A percentile compares a stretch with the other conserved stretches of the same genome.
Evolutionary conservation across 2,113 vertebrate genomes (phyloP).

Genomic region (Budorcas taxicolor): DNA sequence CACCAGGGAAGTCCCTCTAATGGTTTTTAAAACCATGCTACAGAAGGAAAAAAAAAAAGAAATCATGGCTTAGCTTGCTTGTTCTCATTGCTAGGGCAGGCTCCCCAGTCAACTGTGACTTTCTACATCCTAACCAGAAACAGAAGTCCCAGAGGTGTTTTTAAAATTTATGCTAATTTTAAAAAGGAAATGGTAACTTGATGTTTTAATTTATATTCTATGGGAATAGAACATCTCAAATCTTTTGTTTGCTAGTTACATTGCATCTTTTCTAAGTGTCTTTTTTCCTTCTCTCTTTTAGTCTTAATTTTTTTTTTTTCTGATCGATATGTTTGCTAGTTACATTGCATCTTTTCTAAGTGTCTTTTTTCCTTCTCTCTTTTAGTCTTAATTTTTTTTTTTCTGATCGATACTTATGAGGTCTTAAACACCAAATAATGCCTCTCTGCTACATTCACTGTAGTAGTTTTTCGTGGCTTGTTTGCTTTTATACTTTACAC

Average conservation of each 20-base stretch:
- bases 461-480: neutral
- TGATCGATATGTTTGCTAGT: neutral
- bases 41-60: neutral
- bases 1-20: neutral
- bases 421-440: conserved; percentile 19
- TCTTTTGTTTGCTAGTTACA: neutral
- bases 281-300: neutral
- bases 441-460: neutral
- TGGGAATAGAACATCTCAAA: neutral
- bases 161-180: conserved; percentile 3
- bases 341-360: neutral
- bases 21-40: neutral
- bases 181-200: neutral
- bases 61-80: neutral
- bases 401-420: neutral
- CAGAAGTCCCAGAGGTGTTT: neutral
- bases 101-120: neutral
- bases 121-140: neutral
- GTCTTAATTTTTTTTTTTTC: neutral
- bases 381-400: neutral
- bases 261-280: neutral
- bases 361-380: neutral
- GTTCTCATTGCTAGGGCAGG: neutral
- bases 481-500: conserved; percentile 6
- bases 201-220: conserved; percentile 22